Base-by-base conservation (phyloP, 2,113 vertebrate species). In the Willisornis vidua region DNA sequence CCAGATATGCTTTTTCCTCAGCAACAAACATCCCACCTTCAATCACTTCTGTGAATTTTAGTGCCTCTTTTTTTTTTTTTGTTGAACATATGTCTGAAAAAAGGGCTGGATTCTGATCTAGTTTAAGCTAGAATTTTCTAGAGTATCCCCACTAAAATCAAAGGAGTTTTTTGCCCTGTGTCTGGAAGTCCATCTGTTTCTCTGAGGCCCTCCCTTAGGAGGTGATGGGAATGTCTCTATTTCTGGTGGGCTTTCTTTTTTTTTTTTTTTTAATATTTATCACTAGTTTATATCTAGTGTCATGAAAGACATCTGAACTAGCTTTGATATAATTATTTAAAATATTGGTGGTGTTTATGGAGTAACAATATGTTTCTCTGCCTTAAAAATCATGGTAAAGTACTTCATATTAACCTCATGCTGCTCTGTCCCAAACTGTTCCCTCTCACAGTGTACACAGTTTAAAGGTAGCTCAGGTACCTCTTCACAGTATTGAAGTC, bases 371-470 rank as follows among this genome's bases (percentile, higher is more conserved):
- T 7, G 3, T 49, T 13, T 15, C 18, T 66, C 39, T 86, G 12
- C 31, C 19, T 39, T 63, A 55, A 78, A 80, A 80, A 37, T 9
- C 33, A 12, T 1, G 4, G 9, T 33, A 19, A 72, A 86, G 25
- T n/a, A 7, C 6, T 76, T 48, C 4, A 16, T 25, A 14, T 19
- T 72, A 76, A 52, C 10, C 52, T 85, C 15, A 7, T 33, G 25
- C 5, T 74, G 9, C 8, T 85, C 24, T 81, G 29, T 12, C 16
- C 39, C 13, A 43, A 78, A 33, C 14, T 45, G 16, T n/a, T 72
- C 10, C 26, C 12, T 37, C 20, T 31, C 13, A 14, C 11, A 13
- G 31, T 14, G 12, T 24, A 10, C 28, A 5, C 0, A 0, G 4
- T 35, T 43, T 80, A 52, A 58, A 86, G 31, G 41, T 46, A 55